A percentile compares a stretch with the other conserved stretches of the same genome.
These are phyloP conservation scores for Circaetus cinerascens DNA, from an alignment of 2,113 vertebrate species.

Conservation along the genomic window DNA sequence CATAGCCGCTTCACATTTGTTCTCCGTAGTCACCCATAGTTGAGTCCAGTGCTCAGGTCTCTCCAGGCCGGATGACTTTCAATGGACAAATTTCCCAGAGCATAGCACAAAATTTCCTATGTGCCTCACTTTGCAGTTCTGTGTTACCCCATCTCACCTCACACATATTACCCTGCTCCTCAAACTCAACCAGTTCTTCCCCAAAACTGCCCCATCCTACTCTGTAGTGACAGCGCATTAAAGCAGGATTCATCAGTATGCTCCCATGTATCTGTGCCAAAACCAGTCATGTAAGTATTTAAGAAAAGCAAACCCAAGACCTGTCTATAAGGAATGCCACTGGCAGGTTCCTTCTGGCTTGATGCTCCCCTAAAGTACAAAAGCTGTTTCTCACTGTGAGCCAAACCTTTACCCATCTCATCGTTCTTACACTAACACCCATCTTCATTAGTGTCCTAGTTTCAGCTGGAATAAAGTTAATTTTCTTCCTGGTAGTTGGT, in stretches of 20 bases:
- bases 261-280: neutral
- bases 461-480: too few relatives aligned
- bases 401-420: neutral
- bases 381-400: neutral
- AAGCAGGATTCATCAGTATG: neutral
- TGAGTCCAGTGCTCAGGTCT: neutral
- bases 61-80: neutral
- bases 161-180: accelerated
- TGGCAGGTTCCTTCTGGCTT: neutral
- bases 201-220: accelerated
- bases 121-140: neutral
- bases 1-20: accelerated
- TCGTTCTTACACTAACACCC: neutral
- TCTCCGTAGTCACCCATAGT: neutral
- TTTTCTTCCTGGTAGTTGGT: too few relatives aligned
- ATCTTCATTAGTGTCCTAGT: neutral
- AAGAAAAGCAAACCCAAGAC: neutral
- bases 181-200: neutral
- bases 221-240: neutral
- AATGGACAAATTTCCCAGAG: neutral
- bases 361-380: neutral
- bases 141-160: neutral
- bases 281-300: neutral
- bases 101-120: neutral
- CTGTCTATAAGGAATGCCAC: neutral